phyloP scores from a whole-genome alignment of 2,888 invertebrate species.

The Blastobasis lacticolella region DNA sequence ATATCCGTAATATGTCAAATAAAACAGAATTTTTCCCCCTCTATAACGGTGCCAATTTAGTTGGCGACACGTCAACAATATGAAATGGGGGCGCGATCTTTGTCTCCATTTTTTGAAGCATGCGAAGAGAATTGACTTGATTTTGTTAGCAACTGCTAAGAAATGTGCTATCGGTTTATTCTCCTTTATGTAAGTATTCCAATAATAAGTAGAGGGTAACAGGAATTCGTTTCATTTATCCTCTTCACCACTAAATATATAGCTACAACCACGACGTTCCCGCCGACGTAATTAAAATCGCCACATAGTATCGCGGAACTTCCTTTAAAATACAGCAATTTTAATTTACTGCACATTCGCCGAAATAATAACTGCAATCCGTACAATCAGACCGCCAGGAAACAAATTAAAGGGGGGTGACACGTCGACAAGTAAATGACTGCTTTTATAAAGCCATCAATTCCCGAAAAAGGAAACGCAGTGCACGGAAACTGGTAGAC shows the following conservation, averaged over 20 bases:
- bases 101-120: conserved; percentile 36
- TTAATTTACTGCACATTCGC: too few species aligned
- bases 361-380: too few species aligned
- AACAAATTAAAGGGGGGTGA: conserved; percentile 34
- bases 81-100: conserved; percentile 49
- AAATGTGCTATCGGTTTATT: too few species aligned
- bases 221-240: too few species aligned
- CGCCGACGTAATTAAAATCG: too few species aligned
- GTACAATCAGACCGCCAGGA: conserved; percentile 3
- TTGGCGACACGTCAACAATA: conserved; percentile 60
- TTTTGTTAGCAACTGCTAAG: background rate
- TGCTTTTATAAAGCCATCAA: conserved; percentile 58
- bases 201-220: too few species aligned
- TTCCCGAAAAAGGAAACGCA: conserved; percentile 42
- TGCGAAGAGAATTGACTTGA: conserved; percentile 14
- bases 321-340: too few species aligned
- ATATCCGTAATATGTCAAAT: conserved; percentile 49
- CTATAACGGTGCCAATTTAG: conserved; percentile 56
- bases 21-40: conserved; percentile 48
- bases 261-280: too few species aligned
- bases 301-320: too few species aligned
- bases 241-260: too few species aligned
- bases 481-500: conserved; percentile 43
- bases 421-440: conserved; percentile 52
- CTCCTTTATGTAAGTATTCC: too few species aligned